phyloP scores from a whole-genome alignment of 2,797 vertebrate genomes.

The Pogoniulus pusillus region DNA sequence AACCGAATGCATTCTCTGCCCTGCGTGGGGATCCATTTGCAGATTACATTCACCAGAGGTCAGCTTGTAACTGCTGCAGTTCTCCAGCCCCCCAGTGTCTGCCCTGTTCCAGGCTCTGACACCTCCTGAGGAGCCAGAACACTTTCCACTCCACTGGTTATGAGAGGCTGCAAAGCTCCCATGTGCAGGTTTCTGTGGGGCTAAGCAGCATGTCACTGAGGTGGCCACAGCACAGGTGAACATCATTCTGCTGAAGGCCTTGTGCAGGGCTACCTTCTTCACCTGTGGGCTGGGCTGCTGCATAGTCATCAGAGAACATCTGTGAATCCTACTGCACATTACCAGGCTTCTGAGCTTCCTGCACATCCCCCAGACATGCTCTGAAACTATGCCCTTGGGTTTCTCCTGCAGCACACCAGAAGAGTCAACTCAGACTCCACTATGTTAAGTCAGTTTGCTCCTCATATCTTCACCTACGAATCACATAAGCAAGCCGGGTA shows the following conservation, averaged over 20 bases:
- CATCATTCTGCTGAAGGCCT: fast-evolving
- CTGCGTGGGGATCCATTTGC: constrained; percentile 76
- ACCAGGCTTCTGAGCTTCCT: background rate
- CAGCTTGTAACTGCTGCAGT: constrained; percentile 68
- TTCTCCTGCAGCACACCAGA: background rate
- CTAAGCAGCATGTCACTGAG: constrained; percentile 12
- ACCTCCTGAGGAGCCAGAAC: constrained; percentile 66
- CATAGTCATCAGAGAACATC: fast-evolving
- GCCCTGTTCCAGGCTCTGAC: constrained; percentile 53
- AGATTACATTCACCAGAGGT: constrained; percentile 78
- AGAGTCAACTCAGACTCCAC: background rate
- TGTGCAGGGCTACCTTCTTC: background rate
- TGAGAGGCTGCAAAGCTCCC: constrained; percentile 67
- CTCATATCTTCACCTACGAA: background rate
- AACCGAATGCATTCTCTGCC: constrained; percentile 71
- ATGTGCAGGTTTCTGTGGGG: constrained; percentile 51
- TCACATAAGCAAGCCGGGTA: background rate
- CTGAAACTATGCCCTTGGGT: background rate
- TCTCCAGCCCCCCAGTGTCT: constrained; percentile 53
- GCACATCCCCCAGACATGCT: fast-evolving
- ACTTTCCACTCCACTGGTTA: constrained; percentile 70
- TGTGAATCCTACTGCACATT: fast-evolving
- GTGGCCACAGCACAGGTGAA: fast-evolving
- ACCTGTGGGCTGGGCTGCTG: background rate
- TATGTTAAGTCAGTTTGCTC: background rate